These are phyloP conservation scores for Calliopum simillimum DNA, from an alignment of 2,888 invertebrate species.

Conservation along the genomic window DNA sequence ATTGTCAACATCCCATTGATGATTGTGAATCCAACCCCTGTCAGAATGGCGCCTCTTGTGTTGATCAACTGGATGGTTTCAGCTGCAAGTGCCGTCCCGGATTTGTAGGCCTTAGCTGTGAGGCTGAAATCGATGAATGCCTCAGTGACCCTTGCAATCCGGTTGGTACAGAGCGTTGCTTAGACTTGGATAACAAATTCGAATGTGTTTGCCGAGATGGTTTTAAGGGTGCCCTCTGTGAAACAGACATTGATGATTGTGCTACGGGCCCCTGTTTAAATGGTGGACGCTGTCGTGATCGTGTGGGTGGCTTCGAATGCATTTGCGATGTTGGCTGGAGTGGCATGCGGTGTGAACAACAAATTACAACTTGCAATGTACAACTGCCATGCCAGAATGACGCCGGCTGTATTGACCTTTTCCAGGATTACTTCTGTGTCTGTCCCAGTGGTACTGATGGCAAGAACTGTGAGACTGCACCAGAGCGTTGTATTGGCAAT, in stretches of 20 bases:
- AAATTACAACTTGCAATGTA: slow-evolving; percentile 85
- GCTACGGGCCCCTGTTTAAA: slow-evolving; percentile 87
- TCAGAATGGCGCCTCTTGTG: slow-evolving; percentile 90
- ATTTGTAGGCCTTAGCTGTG: slow-evolving; percentile 91
- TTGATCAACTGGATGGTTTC: slow-evolving; percentile 90
- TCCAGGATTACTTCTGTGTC: slow-evolving; percentile 74
- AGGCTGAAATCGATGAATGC: slow-evolving; percentile 93
- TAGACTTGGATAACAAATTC: slow-evolving; percentile 89
- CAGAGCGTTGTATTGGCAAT: slow-evolving; percentile 76
- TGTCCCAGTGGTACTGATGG: slow-evolving; percentile 97
- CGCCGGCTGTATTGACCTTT: slow-evolving; percentile 89
- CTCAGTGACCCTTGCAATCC: slow-evolving; percentile 91
- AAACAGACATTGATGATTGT: slow-evolving; percentile 90
- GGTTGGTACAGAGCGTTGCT: slow-evolving; percentile 88
- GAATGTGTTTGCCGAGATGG: slow-evolving; percentile 91
- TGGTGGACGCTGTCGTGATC: slow-evolving; percentile 89
- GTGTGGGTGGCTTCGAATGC: slow-evolving; percentile 86
- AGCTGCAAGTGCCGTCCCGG: slow-evolving; percentile 93
- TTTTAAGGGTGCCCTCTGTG: slow-evolving; percentile 86
- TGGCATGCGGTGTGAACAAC: slow-evolving; percentile 85
- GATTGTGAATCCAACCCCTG: slow-evolving; percentile 92
- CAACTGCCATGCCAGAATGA: slow-evolving; percentile 92
- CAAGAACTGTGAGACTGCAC: slow-evolving; percentile 96
- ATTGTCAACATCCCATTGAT: slow-evolving; percentile 93
- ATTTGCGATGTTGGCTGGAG: slow-evolving; percentile 88